Evolutionary conservation across 2,888 invertebrate genomes (phyloP).

Genomic region (Diachrysia chrysitis): DNA sequence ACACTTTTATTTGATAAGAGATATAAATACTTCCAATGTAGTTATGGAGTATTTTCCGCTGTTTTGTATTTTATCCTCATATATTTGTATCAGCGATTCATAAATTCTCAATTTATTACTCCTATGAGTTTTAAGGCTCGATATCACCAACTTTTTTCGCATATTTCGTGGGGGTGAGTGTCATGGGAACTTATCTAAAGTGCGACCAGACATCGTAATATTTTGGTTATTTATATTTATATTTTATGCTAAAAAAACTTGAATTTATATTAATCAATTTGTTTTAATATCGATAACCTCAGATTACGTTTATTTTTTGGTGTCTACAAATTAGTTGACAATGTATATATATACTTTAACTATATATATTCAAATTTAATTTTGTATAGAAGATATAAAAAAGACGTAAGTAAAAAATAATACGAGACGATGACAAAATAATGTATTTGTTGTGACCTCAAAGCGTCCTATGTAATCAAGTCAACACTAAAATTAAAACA

Average conservation of each 20-base stretch:
- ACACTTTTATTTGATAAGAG: too few species aligned
- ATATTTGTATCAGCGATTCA: constrained; percentile 32
- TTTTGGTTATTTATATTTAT: too few species aligned
- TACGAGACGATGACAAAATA: background rate
- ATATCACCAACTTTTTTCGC: constrained; percentile 52
- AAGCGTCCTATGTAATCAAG: background rate
- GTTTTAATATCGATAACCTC: constrained; percentile 34
- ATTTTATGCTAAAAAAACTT: constrained; percentile 29
- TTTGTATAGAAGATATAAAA: too few species aligned
- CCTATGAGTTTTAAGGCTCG: constrained; percentile 36
- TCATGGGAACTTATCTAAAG: constrained; percentile 31
- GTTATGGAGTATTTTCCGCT: too few species aligned
- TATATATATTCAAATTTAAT: too few species aligned
- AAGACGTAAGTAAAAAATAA: constrained; percentile 34
- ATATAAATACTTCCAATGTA: too few species aligned
- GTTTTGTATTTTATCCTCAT: too few species aligned
- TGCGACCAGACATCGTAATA: constrained; percentile 21
- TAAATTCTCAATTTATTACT: constrained; percentile 49
- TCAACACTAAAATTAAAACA: background rate
- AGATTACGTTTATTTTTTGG: constrained; percentile 10
- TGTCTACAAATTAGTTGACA: too few species aligned
- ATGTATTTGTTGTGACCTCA: background rate
- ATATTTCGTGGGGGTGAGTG: constrained; percentile 40
- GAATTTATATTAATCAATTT: constrained; percentile 43
- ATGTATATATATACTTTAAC: too few species aligned